Evolutionary conservation across 1,140 invertebrate genomes (phyloP).

Genomic region (silkworm (Bombyx mori)): DNA sequence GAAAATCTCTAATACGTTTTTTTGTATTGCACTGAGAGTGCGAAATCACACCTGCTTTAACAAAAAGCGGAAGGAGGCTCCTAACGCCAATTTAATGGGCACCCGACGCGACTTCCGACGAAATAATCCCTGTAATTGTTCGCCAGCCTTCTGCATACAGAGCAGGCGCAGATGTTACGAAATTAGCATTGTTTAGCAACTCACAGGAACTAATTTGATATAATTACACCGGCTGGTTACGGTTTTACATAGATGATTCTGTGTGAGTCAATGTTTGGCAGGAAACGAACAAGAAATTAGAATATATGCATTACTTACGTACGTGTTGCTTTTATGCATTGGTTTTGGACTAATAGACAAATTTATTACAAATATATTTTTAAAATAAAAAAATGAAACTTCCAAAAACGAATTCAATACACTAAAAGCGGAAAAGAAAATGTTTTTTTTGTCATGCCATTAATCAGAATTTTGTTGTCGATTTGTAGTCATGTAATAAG

Average conservation of each 20-base stretch:
- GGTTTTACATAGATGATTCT: background rate
- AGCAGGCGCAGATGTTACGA: conserved; percentile 27
- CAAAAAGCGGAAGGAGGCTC: conserved; percentile 35
- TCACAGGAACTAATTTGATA: conserved; percentile 20
- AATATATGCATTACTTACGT: too few species aligned
- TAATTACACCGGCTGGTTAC: conserved; percentile 24
- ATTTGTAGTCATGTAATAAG: too few species aligned
- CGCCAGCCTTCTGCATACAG: conserved; percentile 30
- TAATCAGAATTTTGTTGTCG: too few species aligned
- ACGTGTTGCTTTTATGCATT: too few species aligned
- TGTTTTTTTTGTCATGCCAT: too few species aligned
- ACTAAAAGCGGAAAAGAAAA: too few species aligned
- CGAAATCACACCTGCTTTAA: conserved; percentile 6
- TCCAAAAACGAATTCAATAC: too few species aligned
- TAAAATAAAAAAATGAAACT: too few species aligned
- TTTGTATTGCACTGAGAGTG: background rate
- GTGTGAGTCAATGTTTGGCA: too few species aligned
- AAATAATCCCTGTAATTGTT: conserved; percentile 51
- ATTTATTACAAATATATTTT: too few species aligned
- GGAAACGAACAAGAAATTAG: too few species aligned
- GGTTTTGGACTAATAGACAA: too few species aligned
- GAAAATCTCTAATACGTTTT: background rate
- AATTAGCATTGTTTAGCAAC: conserved; percentile 29
- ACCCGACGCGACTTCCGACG: conserved; percentile 32
- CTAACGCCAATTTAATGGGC: conserved; percentile 52